A percentile compares a stretch with the other conserved stretches of the same genome.
phyloP scores from a whole-genome alignment of 2,888 invertebrate genomes.

The Tupiocoris notatus region DNA sequence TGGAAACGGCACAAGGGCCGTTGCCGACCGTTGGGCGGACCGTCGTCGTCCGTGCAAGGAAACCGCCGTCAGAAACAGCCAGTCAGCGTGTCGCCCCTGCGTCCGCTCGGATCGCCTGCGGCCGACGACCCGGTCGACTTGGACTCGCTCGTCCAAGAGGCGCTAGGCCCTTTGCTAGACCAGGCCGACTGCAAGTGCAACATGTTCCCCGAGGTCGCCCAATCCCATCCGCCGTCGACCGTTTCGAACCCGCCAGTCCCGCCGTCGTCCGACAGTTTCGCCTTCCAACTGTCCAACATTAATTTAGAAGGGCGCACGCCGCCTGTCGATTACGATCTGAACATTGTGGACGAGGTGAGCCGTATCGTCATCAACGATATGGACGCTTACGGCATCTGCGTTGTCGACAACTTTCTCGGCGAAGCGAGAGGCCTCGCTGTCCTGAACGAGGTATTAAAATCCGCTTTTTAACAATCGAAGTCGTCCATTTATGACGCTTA shows the following conservation, averaged over 20 bases:
- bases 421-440: constrained; percentile 72
- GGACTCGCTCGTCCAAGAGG: constrained; percentile 18
- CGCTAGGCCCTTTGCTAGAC: constrained; percentile 25
- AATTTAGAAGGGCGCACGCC: constrained; percentile 5
- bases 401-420: constrained; percentile 87
- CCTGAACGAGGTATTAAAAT: constrained; percentile 75
- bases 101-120: neutral
- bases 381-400: constrained; percentile 87
- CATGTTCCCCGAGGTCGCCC: constrained; percentile 17
- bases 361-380: constrained; percentile 77
- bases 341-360: constrained; percentile 58
- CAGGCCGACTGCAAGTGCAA: constrained; percentile 34
- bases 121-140: neutral
- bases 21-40: constrained; percentile 32
- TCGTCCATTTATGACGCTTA: no score
- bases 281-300: constrained; percentile 28
- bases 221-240: neutral
- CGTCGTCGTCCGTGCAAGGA: neutral
- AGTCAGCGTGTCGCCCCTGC: constrained; percentile 54
- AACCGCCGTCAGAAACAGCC: constrained; percentile 64
- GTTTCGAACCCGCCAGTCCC: neutral
- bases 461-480: no score
- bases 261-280: constrained; percentile 6
- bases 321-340: constrained; percentile 27
- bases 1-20: constrained; percentile 71